Conservation (phyloP, 2,888 invertebrate genomes). For the Tridacna crocea region DNA sequence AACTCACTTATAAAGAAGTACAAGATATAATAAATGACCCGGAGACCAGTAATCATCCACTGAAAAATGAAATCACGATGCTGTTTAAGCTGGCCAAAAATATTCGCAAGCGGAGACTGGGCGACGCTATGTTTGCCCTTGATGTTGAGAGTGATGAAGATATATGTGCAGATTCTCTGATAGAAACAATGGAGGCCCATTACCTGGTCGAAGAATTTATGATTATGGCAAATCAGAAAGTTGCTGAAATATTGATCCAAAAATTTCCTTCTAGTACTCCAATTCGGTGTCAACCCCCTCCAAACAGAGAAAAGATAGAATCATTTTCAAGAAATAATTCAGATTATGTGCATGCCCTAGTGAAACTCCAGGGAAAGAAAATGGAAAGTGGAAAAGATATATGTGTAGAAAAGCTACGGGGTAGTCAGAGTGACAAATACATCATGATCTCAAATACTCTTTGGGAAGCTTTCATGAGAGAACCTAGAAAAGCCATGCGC, state of each 20-base stretch:
- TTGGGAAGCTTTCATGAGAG: conserved; percentile 27
- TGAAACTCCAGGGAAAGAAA: conserved; percentile 52
- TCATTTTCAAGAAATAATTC: conserved; percentile 46
- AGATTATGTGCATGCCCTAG: conserved; percentile 45
- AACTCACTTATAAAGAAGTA: conserved; percentile 65
- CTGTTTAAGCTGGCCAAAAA: conserved; percentile 47
- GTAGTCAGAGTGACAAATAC: neutral
- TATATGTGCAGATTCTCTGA: conserved; percentile 22
- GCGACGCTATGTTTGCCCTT: conserved; percentile 54
- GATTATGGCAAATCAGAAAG: conserved; percentile 60
- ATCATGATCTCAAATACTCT: conserved; percentile 24
- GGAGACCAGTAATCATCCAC: conserved; percentile 8
- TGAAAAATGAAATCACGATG: conserved; percentile 25
- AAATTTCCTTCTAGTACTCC: conserved; percentile 52
- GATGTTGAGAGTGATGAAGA: conserved; percentile 51
- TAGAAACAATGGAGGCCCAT: conserved; percentile 55
- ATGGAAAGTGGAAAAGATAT: conserved; percentile 2
- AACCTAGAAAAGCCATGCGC: conserved; percentile 18
- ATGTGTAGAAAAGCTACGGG: conserved; percentile 24
- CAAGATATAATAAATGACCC: conserved; percentile 60
- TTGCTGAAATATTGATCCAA: conserved; percentile 46
- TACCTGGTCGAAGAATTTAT: conserved; percentile 67
- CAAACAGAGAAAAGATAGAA: conserved; percentile 49
- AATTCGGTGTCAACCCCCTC: conserved; percentile 61
- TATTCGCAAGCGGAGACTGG: conserved; percentile 49